Conservation (phyloP, 2,113 vertebrate genomes). For the Siniperca knerii region DNA sequence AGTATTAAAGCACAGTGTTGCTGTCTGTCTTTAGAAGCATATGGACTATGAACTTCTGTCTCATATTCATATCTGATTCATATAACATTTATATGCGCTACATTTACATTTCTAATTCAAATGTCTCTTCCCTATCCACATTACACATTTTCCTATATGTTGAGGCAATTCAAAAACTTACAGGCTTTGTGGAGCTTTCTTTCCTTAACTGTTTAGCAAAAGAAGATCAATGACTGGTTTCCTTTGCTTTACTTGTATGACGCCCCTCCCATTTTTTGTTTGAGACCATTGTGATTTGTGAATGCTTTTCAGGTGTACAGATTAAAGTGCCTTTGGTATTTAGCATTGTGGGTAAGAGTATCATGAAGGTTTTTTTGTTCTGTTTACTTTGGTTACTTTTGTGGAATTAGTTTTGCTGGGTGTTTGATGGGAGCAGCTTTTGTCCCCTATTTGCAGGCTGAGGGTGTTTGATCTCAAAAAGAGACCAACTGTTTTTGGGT, state of each 20-base stretch:
- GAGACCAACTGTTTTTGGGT: background rate
- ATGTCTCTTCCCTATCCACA: background rate
- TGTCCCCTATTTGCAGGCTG: background rate
- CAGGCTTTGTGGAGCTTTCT: background rate
- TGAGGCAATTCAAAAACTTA: too few relatives aligned
- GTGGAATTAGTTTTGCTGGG: too few relatives aligned
- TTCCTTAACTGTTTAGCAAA: background rate
- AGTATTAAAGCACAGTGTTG: slow-evolving; percentile 58
- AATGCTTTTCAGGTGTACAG: too few relatives aligned
- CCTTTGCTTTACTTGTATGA: background rate
- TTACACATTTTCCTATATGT: background rate
- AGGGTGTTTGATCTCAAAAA: background rate
- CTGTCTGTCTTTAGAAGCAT: slow-evolving; percentile 12
- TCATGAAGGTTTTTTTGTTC: too few relatives aligned
- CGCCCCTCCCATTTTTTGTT: too few relatives aligned
- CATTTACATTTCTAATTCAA: background rate
- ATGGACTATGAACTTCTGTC: slow-evolving; percentile 11
- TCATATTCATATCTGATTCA: slow-evolving; percentile 9
- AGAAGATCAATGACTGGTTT: background rate
- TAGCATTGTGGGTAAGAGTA: too few relatives aligned
- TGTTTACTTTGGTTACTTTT: too few relatives aligned
- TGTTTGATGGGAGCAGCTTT: too few relatives aligned
- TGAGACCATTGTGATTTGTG: too few relatives aligned
- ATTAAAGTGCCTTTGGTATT: too few relatives aligned
- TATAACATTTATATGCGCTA: background rate